These are phyloP conservation scores for Chymomyza caudatula DNA, from an alignment of 2,888 invertebrate species.

Conservation along the genomic window DNA sequence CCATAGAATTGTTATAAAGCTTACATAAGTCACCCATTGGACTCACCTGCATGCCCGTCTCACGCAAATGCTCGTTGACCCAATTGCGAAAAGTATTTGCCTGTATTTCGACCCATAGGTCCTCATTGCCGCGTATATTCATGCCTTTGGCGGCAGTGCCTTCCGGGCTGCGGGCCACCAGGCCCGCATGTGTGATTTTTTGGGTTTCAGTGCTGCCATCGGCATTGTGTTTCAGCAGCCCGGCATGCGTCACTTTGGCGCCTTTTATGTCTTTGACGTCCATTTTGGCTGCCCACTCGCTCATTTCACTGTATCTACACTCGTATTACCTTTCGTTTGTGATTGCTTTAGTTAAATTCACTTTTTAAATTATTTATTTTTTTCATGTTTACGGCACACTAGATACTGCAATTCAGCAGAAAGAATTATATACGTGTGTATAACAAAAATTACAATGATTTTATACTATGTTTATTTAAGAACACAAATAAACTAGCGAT, in stretches of 20 bases:
- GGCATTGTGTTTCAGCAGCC: slow-evolving; percentile 80
- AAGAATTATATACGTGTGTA: not conserved
- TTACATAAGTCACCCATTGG: not conserved
- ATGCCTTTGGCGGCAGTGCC: slow-evolving; percentile 97
- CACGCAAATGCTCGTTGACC: slow-evolving; percentile 94
- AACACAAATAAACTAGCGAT: slow-evolving; percentile 9
- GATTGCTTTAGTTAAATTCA: slow-evolving; percentile 13
- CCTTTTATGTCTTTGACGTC: slow-evolving; percentile 79
- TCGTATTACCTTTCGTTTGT: slow-evolving; percentile 16
- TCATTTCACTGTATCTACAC: no score
- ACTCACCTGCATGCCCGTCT: slow-evolving; percentile 83
- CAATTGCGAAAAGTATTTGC: slow-evolving; percentile 97
- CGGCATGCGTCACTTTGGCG: slow-evolving; percentile 81
- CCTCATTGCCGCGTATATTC: slow-evolving; percentile 96
- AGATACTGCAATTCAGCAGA: slow-evolving; percentile 6
- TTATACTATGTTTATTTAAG: not conserved
- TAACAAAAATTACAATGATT: slow-evolving; percentile 10
- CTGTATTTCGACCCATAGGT: slow-evolving; percentile 97
- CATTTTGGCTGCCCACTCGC: slow-evolving; percentile 64
- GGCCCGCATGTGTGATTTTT: slow-evolving; percentile 85
- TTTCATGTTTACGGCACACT: not conserved
- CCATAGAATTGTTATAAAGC: not conserved
- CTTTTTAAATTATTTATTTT: not conserved
- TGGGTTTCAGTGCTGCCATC: slow-evolving; percentile 81
- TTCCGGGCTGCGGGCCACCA: slow-evolving; percentile 93